A percentile compares a stretch with the other conserved stretches of the same genome.
phyloP scores from a whole-genome alignment of 2,888 invertebrate species.

The Erynnis tages region DNA sequence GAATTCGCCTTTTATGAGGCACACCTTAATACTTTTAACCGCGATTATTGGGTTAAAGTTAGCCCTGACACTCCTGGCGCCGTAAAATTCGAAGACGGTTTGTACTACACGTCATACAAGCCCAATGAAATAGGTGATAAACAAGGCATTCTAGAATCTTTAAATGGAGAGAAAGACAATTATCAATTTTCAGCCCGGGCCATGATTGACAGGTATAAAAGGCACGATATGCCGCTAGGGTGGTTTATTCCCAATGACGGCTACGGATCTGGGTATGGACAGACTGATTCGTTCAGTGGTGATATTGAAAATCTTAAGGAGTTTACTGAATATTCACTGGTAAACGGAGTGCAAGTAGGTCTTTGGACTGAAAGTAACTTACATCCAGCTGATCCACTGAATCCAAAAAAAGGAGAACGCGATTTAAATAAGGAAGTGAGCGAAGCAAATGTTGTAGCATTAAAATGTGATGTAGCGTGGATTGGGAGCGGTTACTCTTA shows the following conservation, averaged over 20 bases:
- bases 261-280: slow-evolving; percentile 72
- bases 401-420: slow-evolving; percentile 71
- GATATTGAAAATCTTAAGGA: slow-evolving; percentile 65
- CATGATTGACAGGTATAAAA: slow-evolving; percentile 69
- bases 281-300: slow-evolving; percentile 64
- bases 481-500: slow-evolving; percentile 70
- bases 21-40: slow-evolving; percentile 70
- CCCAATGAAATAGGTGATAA: slow-evolving; percentile 58
- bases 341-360: slow-evolving; percentile 63
- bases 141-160: slow-evolving; percentile 63
- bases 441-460: slow-evolving; percentile 59
- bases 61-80: slow-evolving; percentile 45
- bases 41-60: slow-evolving; percentile 73
- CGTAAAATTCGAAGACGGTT: slow-evolving; percentile 66
- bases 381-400: slow-evolving; percentile 56
- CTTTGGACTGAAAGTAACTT: slow-evolving; percentile 72
- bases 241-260: slow-evolving; percentile 76
- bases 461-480: slow-evolving; percentile 76
- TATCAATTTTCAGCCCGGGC: slow-evolving; percentile 74
- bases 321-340: slow-evolving; percentile 58
- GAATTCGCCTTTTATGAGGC: slow-evolving; percentile 71
- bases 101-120: slow-evolving; percentile 64
- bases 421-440: slow-evolving; percentile 64
- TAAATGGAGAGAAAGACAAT: slow-evolving; percentile 70
- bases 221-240: slow-evolving; percentile 65